Evolutionary conservation across 1,140 invertebrate species (phyloP).

Genomic region (Chlorops oryzae): DNA sequence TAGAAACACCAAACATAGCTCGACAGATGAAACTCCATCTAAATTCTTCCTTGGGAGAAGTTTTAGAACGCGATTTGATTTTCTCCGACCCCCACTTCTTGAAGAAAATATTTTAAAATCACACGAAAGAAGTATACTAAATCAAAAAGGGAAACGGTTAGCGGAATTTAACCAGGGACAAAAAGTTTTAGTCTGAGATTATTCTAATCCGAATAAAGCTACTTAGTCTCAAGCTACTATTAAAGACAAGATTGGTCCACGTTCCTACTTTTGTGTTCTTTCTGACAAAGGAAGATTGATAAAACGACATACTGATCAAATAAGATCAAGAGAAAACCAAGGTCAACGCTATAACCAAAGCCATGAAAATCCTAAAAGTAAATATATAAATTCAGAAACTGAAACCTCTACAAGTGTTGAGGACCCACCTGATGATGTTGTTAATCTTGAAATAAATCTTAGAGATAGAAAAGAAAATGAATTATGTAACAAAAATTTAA

Average conservation of each 20-base stretch:
- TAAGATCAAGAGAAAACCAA: too few relatives aligned
- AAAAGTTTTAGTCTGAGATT: background rate
- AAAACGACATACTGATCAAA: constrained; percentile 1
- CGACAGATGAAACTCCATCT: background rate
- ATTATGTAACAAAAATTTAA: too few relatives aligned
- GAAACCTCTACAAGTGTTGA: too few relatives aligned
- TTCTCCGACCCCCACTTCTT: background rate
- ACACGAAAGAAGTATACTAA: background rate
- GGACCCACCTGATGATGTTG: too few relatives aligned
- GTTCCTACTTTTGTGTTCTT: background rate
- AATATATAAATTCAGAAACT: too few relatives aligned
- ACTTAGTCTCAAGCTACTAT: background rate
- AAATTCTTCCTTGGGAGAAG: background rate
- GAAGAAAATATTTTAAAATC: background rate
- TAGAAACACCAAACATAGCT: background rate
- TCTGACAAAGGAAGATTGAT: background rate
- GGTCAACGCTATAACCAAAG: too few relatives aligned
- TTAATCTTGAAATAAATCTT: too few relatives aligned
- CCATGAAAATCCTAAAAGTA: too few relatives aligned
- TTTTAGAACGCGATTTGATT: background rate
- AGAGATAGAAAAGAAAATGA: too few relatives aligned
- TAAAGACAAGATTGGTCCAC: background rate
- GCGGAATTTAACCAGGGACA: background rate
- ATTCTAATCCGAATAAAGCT: background rate
- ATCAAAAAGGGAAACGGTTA: background rate